Evolutionary conservation across 2,888 invertebrate species (phyloP).

Genomic region (Nephrocerus scutellatus): DNA sequence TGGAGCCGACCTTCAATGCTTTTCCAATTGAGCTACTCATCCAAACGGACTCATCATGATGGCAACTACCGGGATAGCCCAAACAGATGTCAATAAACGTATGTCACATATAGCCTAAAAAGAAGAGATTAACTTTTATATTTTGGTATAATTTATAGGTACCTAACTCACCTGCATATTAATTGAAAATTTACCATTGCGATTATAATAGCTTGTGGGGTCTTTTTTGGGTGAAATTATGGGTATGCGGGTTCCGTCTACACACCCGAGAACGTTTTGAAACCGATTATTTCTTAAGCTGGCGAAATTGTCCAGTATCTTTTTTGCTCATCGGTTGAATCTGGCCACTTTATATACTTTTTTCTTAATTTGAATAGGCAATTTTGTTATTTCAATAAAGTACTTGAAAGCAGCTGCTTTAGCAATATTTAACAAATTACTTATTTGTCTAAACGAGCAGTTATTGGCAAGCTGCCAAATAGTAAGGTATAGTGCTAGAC

Average conservation of each 20-base stretch:
- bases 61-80: conserved; percentile 5
- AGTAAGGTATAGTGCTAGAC: conserved; percentile 1
- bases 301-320: no score
- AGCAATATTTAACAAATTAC: conserved; percentile 2
- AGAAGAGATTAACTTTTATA: background rate
- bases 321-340: conserved; percentile 1
- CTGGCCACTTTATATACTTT: no score
- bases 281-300: no score
- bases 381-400: conserved; percentile 3
- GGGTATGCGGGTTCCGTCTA: no score
- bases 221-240: conserved; percentile 2
- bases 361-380: background rate
- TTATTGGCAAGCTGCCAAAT: conserved; percentile 6
- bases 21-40: conserved; percentile 1
- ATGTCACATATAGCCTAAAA: conserved; percentile 3
- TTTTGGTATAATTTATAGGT: background rate
- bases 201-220: conserved; percentile 1
- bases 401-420: conserved; percentile 5
- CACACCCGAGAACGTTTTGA: no score
- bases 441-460: conserved; percentile 5
- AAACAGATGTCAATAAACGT: conserved; percentile 2
- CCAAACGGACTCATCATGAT: no score
- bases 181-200: conserved; percentile 4
- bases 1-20: background rate
- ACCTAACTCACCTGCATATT: conserved; percentile 6